Evolutionary conservation across 2,113 vertebrate genomes (phyloP).

Genomic region (Pomatostomus ruficeps): DNA sequence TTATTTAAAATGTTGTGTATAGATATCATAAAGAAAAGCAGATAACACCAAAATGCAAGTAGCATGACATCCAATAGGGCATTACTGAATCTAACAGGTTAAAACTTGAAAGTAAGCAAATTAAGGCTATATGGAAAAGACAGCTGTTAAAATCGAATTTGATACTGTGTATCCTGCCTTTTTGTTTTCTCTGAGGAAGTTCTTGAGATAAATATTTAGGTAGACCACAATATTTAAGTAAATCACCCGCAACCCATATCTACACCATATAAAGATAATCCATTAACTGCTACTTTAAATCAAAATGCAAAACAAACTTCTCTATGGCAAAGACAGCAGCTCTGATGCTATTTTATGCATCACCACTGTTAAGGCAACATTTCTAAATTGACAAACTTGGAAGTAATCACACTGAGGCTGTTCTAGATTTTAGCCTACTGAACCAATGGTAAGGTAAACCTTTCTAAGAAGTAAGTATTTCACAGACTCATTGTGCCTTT

Average conservation of each 20-base stretch:
- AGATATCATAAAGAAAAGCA: background rate
- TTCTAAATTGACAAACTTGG: background rate
- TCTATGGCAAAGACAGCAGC: background rate
- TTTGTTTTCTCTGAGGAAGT: background rate
- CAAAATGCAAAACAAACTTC: background rate
- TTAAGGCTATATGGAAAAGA: background rate
- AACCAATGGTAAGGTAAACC: background rate
- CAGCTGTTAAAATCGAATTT: background rate
- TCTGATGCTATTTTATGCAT: background rate
- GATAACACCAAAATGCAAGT: background rate
- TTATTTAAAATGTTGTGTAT: background rate
- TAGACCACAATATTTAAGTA: background rate
- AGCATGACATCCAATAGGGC: background rate
- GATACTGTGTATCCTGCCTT: background rate
- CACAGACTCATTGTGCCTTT: background rate
- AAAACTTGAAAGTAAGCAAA: background rate
- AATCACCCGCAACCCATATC: background rate
- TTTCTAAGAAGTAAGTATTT: background rate
- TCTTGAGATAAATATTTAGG: background rate
- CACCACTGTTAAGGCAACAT: background rate
- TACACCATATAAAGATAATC: background rate
- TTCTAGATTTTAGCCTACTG: background rate
- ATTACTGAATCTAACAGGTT: background rate
- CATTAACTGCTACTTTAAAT: background rate
- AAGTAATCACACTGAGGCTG: background rate